Base-by-base conservation (phyloP, 2,797 vertebrate species). In the Peromyscus attwateri region DNA sequence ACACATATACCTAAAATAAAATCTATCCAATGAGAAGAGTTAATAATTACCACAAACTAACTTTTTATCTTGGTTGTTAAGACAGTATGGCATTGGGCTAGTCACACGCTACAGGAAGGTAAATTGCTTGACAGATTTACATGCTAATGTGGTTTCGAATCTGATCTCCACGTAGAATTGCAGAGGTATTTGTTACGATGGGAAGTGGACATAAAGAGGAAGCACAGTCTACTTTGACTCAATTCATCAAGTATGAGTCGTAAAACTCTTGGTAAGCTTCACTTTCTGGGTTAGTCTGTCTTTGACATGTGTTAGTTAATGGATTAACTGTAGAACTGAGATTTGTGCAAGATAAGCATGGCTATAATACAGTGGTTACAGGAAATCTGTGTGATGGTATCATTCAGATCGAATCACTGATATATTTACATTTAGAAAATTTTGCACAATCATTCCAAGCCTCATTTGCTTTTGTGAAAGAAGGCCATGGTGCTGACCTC, bases 251-350 rank as follows among this genome's bases (percentile, higher is more conserved):
- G 6, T 68, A 60, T 75, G 92, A n/a, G 82, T 87, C 84, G 31
- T 91, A 6, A 57, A 66, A 87, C n/a, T 87, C 29, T 90, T 57
- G 19, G 11, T 1, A 82, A 89, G 49, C 83, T 92, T 82, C 68
- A 49, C 66, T 75, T 87, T 96, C n/a, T 79, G 23, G 23, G 31
- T 43, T 79, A 92, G 81, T 70, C 37, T 16, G 40, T 62, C 75
- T 96, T 91, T 17, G 55, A 77, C 89, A 84, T 92, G 49, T 87
- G 34, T 55, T 17, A 90, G 46, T 71, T 76, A 87, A 60, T 87
- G 49, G 6, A 60, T 14, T 92, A 87, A 80, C 92, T 75, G 14
- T 10, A 70, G 21, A 57, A 13, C 40, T 84, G 92, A 82, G 23
- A 92, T 77, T 46, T 80, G 0, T 6, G 40, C 37, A 60, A 37